Evolutionary conservation across 1,140 invertebrate genomes (phyloP).

Genomic region (Macrobrachium nipponense): DNA sequence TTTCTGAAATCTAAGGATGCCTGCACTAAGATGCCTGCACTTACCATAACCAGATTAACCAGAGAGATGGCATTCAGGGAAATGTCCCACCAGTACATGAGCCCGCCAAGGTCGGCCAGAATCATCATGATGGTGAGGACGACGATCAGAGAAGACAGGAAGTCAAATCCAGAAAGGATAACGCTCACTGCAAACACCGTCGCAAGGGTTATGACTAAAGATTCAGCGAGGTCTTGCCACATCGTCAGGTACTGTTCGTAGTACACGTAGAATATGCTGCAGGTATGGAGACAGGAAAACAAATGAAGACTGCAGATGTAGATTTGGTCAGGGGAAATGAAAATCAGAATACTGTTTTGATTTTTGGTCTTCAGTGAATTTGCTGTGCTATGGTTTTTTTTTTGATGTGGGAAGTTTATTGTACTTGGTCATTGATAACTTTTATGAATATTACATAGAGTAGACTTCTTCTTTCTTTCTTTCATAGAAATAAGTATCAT

Average conservation of each 20-base stretch:
- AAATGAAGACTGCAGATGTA: no score
- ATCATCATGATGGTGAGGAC: slow-evolving; percentile 84
- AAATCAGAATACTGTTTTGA: no score
- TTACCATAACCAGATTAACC: slow-evolving; percentile 96
- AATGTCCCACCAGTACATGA: slow-evolving; percentile 94
- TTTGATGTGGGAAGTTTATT: no score
- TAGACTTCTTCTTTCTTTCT: no score
- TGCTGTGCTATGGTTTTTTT: no score
- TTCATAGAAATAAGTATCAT: no score
- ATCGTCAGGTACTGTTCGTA: slow-evolving; percentile 95
- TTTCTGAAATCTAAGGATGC: no score
- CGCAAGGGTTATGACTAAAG: slow-evolving; percentile 80
- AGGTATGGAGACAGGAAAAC: slow-evolving; percentile 66
- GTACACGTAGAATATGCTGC: slow-evolving; percentile 90
- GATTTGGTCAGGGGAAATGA: no score
- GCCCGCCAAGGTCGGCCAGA: slow-evolving; percentile 82
- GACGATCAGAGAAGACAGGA: slow-evolving; percentile 84
- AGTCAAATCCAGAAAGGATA: slow-evolving; percentile 84
- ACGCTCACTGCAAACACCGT: slow-evolving; percentile 85
- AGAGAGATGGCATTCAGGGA: slow-evolving; percentile 91
- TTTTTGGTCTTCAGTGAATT: no score
- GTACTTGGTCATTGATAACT: no score
- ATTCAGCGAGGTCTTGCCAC: slow-evolving; percentile 81
- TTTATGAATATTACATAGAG: no score
- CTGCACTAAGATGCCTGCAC: slow-evolving; percentile 66